A percentile compares a stretch with the other conserved stretches of the same genome.
Conservation (phyloP, 1,140 invertebrate genomes). For the Mya arenaria region DNA sequence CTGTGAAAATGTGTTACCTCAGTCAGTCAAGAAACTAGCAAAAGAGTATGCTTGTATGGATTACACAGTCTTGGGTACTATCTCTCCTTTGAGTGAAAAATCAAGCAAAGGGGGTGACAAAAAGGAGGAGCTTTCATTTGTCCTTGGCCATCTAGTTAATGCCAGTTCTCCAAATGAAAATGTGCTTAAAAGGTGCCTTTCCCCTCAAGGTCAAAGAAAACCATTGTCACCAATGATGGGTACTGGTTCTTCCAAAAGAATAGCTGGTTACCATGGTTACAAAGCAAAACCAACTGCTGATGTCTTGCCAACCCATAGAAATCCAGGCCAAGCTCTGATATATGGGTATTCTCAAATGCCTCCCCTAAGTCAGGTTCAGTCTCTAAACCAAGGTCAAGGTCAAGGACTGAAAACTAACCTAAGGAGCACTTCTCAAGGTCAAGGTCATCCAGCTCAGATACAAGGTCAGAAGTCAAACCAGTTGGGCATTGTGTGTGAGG, state of each 20-base stretch:
- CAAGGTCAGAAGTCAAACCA: constrained; percentile 23
- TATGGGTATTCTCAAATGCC: too few species aligned
- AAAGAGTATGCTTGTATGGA: constrained; percentile 26
- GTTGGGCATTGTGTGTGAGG: constrained; percentile 50
- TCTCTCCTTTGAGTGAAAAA: constrained; percentile 37
- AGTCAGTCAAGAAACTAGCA: not conserved
- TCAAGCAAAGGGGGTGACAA: not conserved
- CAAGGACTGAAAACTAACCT: too few species aligned
- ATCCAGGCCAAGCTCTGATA: not conserved
- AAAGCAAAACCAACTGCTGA: not conserved
- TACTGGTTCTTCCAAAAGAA: constrained; percentile 12
- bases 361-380: too few species aligned
- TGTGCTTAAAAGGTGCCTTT: constrained; percentile 25
- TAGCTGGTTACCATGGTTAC: constrained; percentile 12
- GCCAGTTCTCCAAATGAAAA: constrained; percentile 2
- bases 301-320: not conserved
- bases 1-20: constrained; percentile 10
- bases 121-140: constrained; percentile 39
- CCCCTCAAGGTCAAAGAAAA: not conserved
- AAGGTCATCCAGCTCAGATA: constrained; percentile 8
- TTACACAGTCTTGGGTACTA: constrained; percentile 50
- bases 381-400: too few species aligned
- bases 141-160: constrained; percentile 22
- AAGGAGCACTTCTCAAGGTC: too few species aligned
- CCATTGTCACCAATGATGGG: constrained; percentile 1